Evolutionary conservation across 2,113 vertebrate species (phyloP), one percentile per base, ranked within the genome.

Genomic region (Istiophorus platypterus): DNA sequence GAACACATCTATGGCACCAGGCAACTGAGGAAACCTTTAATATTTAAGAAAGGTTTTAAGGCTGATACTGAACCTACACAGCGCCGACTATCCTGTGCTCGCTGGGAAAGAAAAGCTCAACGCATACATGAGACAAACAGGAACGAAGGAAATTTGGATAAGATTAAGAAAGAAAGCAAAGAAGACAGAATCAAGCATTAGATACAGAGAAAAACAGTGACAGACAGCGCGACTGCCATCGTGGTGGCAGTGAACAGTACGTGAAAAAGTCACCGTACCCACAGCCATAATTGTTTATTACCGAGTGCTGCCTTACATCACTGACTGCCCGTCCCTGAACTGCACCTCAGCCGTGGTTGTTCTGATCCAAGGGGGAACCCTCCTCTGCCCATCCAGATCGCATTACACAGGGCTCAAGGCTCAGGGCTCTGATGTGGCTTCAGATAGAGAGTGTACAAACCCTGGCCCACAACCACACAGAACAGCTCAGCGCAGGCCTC

Each of bases 341-440:
- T 70, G 76, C 85, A 90, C 82, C 88, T 91, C 85, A 51, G 78
- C 22, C 62, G 80, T 45, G 80, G 88, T 88, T 81, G 82, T 45
- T 80, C 78, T 87, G 83, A 85, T 89, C 91, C 84, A 77, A 57
- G 79, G 78, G 82, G 72, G 84, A 88, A 68, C 78, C 85, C 88
- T 85, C 82, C 73, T 84, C 54, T 82, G 83, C 76, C 90, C 71
- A 37, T 85, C 85, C 82, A 75, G 91, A 89, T 94, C 89, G 78
- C 81, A 86, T 94, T 93, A 93, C 92, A 87, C 89, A 88, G 78
- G 77, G 72, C 79, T 45, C 73, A 37, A 51, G 41, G 80, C 90
- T 93, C 73, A 37, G 54, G 41, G 80, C 90, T 93, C 82, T 93
- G 92, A 95, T 94, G 93, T 93, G 94, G 92, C 90, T 92, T 77